Base-by-base conservation (phyloP, 1,140 invertebrate genomes). In the Cyrtorhinus lividipennis region DNA sequence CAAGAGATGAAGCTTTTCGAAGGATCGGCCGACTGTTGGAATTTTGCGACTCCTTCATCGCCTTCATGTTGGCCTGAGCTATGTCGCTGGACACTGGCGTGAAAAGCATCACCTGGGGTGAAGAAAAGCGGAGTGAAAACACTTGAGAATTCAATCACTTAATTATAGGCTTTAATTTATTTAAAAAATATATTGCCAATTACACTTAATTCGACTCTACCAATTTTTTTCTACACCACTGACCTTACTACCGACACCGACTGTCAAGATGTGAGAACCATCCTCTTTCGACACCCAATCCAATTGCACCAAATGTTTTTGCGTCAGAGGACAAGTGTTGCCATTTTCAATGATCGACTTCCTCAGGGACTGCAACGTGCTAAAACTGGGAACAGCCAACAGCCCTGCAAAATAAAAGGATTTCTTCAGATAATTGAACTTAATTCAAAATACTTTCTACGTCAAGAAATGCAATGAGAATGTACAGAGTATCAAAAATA, bases 221-320 rank as follows among this genome's bases (percentile, higher is more conserved):
- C n/a, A n/a, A n/a, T n/a, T n/a, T n/a, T n/a, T n/a, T n/a, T n/a
- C n/a, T n/a, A n/a, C n/a, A n/a, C n/a, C n/a, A 64, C 62, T 59
- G 68, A 75, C 75, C 73, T 96, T 93, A 58, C 92, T 92, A 1
- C 94, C 94, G 56, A 98, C 90, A 0, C 88, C 94, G 0, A 98
- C 92, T 0, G 96, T 98, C 5, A 99, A 75, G 67, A 99, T 93
- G 75, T 99, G 95, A 0, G 92, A 94, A 1, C 96, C 96, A 75
- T 99, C 95, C 72, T 99, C 95, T 67, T 95, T 95, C 0, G 95
- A 97, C 1, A 98, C 95, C 96, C 96, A 99, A 76, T 98, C 96
- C 26, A 99, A 74, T 71, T 96, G 92, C 1, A 98, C 70, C 2
- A 90, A 73, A 73, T 90, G 87, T 73, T 91, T 91, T 70, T 91